Conservation (phyloP, 1,140 invertebrate genomes). For the Drosophila pectinifera region DNA sequence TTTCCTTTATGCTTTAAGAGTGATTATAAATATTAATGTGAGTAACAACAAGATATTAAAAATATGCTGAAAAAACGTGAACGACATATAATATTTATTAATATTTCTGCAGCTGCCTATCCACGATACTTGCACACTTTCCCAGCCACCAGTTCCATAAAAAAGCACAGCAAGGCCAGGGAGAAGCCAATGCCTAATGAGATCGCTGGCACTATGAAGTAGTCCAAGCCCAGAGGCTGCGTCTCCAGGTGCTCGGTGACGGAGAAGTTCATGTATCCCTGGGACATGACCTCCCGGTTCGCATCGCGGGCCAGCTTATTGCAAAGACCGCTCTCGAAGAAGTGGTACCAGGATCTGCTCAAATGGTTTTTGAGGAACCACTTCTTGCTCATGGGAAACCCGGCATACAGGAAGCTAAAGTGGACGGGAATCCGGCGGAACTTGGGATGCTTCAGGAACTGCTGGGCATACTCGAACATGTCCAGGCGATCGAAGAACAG, state of each 20-base stretch:
- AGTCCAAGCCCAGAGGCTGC: constrained; percentile 36
- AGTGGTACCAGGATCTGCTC: constrained; percentile 46
- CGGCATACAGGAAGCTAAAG: constrained; percentile 41
- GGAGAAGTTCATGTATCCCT: constrained; percentile 42
- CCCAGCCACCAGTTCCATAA: not conserved
- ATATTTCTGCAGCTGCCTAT: not conserved
- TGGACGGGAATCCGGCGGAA: constrained; percentile 44
- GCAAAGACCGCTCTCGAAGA: constrained; percentile 48
- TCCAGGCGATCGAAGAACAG: constrained; percentile 40
- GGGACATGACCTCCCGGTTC: constrained; percentile 30
- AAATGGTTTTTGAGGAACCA: constrained; percentile 54
- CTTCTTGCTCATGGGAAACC: constrained; percentile 54
- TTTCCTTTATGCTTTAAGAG: not conserved
- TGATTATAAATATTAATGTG: not conserved
- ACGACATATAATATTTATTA: not conserved
- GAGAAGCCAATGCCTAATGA: constrained; percentile 13
- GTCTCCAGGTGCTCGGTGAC: constrained; percentile 30
- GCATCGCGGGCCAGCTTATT: constrained; percentile 50
- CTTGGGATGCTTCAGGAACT: constrained; percentile 42
- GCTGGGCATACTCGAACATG: constrained; percentile 48
- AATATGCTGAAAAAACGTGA: not conserved
- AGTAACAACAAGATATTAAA: not conserved
- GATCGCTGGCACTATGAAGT: constrained; percentile 36
- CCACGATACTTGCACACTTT: not conserved
- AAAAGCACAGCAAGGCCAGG: constrained; percentile 7